A percentile compares a stretch with the other conserved stretches of the same genome.
phyloP scores from a whole-genome alignment of 2,888 invertebrate genomes.

The Philhelius pedissequus region DNA sequence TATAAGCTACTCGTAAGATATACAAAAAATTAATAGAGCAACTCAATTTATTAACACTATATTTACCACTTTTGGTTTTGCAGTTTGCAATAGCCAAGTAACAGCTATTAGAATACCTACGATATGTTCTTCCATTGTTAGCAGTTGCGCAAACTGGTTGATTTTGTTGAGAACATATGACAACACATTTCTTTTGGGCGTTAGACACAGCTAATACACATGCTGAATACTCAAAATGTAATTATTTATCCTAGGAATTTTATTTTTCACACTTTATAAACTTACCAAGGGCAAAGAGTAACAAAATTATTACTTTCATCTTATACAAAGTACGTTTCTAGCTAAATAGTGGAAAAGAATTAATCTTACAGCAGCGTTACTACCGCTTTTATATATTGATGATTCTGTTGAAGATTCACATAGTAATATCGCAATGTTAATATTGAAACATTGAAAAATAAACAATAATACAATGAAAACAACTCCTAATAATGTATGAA shows the following conservation, averaged over 20 bases:
- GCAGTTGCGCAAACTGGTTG: background rate
- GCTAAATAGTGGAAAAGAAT: background rate
- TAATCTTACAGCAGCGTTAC: background rate
- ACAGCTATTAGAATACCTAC: background rate
- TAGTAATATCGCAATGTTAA: too few species aligned
- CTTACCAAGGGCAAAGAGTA: background rate
- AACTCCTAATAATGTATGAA: too few species aligned
- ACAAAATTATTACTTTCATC: background rate
- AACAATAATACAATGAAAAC: background rate
- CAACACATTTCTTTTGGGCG: background rate
- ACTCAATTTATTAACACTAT: too few species aligned
- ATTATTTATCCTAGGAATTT: too few species aligned
- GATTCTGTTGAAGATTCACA: too few species aligned
- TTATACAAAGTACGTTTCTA: background rate
- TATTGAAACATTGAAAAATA: too few species aligned
- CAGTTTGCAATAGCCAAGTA: background rate
- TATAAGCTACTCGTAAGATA: background rate
- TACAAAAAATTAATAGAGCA: too few species aligned
- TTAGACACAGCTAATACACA: background rate
- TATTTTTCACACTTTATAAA: too few species aligned
- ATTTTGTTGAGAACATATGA: background rate
- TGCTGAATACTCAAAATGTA: background rate
- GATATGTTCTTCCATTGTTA: background rate
- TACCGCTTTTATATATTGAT: background rate
- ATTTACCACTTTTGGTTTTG: background rate